A percentile compares a stretch with the other conserved stretches of the same genome.
phyloP scores from a whole-genome alignment of 2,888 invertebrate genomes.

The Ptychoptera contaminata region DNA sequence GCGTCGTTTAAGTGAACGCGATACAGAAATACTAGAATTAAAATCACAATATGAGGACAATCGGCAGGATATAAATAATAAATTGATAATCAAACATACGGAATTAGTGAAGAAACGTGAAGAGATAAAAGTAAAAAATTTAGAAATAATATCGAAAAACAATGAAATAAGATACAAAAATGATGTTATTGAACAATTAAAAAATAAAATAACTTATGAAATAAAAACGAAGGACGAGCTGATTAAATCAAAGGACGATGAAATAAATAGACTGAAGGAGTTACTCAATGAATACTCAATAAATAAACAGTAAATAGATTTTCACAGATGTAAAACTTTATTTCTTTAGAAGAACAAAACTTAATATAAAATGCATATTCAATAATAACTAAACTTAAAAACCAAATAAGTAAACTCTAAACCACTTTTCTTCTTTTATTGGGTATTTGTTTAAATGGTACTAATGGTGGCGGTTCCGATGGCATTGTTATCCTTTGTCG shows the following conservation, averaged over 20 bases:
- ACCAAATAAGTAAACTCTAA: neutral
- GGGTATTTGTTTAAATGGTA: conserved; percentile 13
- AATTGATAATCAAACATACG: neutral
- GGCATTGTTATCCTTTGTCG: conserved; percentile 1
- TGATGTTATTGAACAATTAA: conserved; percentile 1
- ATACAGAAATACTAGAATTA: neutral
- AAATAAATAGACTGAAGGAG: conserved; percentile 2
- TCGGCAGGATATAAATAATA: neutral
- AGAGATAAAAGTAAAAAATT: neutral
- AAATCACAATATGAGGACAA: neutral
- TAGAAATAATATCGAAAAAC: neutral
- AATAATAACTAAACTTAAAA: neutral
- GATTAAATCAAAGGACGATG: neutral
- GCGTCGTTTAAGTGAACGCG: conserved; percentile 1
- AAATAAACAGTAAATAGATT: neutral
- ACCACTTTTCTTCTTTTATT: conserved; percentile 10
- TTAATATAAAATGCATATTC: too few relatives aligned
- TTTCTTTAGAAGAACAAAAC: neutral
- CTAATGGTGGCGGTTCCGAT: conserved; percentile 17
- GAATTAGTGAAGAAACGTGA: conserved; percentile 1
- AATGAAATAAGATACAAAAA: neutral
- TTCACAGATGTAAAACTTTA: neutral
- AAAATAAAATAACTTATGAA: neutral
- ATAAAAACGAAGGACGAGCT: neutral
- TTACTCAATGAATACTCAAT: neutral